A percentile compares a stretch with the other conserved stretches of the same genome.
Conservation (phyloP, 2,113 vertebrate genomes). For the Salvelinus sp. region DNA sequence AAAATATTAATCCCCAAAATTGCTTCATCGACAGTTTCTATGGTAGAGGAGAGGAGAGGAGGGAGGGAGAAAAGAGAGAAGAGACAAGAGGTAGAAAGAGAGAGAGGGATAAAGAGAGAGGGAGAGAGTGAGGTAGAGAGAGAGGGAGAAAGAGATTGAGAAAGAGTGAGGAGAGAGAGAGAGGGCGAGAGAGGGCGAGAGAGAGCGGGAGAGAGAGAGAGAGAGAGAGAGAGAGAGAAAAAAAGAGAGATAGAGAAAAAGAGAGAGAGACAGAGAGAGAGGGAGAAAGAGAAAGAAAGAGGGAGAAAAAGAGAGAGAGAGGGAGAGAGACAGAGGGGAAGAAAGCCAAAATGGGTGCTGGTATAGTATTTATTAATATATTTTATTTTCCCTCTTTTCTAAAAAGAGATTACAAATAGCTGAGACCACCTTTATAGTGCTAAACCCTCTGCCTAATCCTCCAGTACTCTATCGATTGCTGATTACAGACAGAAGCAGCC, state of each 20-base stretch:
- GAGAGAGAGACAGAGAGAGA: conserved; percentile 3
- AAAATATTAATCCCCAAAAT: conserved; percentile 62
- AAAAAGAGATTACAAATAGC: conserved; percentile 63
- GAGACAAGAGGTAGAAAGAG: neutral
- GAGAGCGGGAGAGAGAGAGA: conserved; percentile 8
- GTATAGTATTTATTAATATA: neutral
- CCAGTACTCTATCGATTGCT: conserved; percentile 73
- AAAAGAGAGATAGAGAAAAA: neutral
- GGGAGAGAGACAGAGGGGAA: neutral
- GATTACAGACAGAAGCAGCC: conserved; percentile 54
- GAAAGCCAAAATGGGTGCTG: neutral
- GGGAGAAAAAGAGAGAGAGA: conserved; percentile 23
- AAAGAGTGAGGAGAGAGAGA: neutral
- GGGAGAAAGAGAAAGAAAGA: too few relatives aligned
- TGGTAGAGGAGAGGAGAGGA: conserved; percentile 1
- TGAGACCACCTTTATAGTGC: conserved; percentile 69
- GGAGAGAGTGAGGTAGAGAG: conserved; percentile 9
- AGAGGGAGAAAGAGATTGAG: neutral
- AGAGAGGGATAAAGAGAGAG: neutral
- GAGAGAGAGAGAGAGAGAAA: conserved; percentile 24
- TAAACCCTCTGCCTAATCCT: conserved; percentile 73
- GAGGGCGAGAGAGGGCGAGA: neutral
- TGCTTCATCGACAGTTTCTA: conserved; percentile 46
- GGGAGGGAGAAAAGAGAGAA: neutral
- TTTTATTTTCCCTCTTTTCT: conserved; percentile 25